Percentiles rank a stretch among this genome's conserved stretches.
These are phyloP conservation scores for Herpailurus yagouaroundi DNA, from an alignment of 2,113 vertebrate genomes.

Conservation along the genomic window DNA sequence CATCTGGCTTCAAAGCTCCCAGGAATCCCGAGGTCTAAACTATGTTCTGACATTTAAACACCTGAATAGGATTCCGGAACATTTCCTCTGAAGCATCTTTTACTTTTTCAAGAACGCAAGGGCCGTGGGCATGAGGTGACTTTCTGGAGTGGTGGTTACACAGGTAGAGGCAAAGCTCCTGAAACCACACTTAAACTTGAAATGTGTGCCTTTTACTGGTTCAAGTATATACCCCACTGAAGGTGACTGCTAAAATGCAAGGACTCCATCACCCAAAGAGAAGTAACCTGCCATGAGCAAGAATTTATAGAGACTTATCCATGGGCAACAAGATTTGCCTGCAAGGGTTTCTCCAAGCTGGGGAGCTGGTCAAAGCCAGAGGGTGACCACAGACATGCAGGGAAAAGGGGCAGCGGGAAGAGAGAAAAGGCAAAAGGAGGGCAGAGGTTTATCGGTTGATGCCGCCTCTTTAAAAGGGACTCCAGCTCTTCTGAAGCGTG, in stretches of 20 bases:
- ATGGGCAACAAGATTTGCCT: not conserved
- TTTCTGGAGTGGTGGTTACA: not conserved
- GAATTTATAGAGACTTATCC: not conserved
- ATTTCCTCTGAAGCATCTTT: not conserved
- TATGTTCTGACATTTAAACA: not conserved
- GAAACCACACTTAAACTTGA: not conserved
- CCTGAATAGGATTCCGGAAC: not conserved
- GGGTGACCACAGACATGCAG: not conserved
- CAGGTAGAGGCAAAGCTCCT: not conserved
- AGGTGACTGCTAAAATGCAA: not conserved
- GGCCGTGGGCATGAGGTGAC: not conserved
- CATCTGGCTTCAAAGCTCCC: not conserved
- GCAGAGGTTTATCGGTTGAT: not conserved
- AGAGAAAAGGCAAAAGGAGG: not conserved
- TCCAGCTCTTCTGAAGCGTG: not conserved
- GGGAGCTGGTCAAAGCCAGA: not conserved
- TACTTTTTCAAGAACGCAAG: not conserved
- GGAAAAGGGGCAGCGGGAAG: not conserved
- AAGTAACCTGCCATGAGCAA: conserved; percentile 2
- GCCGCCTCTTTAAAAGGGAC: not conserved
- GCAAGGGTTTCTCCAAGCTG: not conserved
- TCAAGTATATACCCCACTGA: not conserved
- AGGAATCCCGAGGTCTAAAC: not conserved
- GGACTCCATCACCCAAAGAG: not conserved
- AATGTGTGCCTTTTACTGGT: not conserved